Conservation (phyloP, 2,113 vertebrate genomes). For the Atractosteus spatula region DNA sequence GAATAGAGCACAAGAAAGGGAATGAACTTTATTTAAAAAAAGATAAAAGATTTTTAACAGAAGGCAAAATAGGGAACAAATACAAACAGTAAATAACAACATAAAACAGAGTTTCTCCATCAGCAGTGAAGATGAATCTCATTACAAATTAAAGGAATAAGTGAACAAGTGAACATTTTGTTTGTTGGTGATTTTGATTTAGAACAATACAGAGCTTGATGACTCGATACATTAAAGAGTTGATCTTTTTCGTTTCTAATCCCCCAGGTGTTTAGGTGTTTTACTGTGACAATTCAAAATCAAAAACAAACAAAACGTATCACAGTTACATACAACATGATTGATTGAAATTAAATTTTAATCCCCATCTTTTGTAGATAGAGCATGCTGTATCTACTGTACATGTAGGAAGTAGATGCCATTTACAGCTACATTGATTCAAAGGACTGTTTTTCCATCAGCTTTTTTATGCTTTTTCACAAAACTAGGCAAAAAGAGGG, state of each 20-base stretch:
- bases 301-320: conserved; percentile 49
- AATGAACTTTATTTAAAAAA: conserved; percentile 85
- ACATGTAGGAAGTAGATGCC: no score
- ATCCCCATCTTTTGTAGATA: no score
- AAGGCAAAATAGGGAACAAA: conserved; percentile 83
- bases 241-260: conserved; percentile 33
- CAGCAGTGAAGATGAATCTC: conserved; percentile 77
- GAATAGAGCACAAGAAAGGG: conserved; percentile 42
- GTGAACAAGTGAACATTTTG: conserved; percentile 59
- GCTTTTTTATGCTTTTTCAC: background rate
- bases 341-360: conserved; percentile 52
- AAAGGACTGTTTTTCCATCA: background rate
- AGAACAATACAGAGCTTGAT: conserved; percentile 33
- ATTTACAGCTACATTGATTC: background rate
- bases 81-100: conserved; percentile 89
- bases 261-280: conserved; percentile 38
- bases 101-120: conserved; percentile 77
- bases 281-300: conserved; percentile 46
- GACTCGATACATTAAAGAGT: conserved; percentile 52
- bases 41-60: conserved; percentile 87
- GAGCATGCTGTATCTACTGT: no score
- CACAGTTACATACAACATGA: conserved; percentile 52
- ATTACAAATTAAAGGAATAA: conserved; percentile 82
- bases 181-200: conserved; percentile 45
- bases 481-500: background rate